These are phyloP conservation scores for Epirrhoe tristata DNA, from an alignment of 2,888 invertebrate genomes.

Conservation along the genomic window DNA sequence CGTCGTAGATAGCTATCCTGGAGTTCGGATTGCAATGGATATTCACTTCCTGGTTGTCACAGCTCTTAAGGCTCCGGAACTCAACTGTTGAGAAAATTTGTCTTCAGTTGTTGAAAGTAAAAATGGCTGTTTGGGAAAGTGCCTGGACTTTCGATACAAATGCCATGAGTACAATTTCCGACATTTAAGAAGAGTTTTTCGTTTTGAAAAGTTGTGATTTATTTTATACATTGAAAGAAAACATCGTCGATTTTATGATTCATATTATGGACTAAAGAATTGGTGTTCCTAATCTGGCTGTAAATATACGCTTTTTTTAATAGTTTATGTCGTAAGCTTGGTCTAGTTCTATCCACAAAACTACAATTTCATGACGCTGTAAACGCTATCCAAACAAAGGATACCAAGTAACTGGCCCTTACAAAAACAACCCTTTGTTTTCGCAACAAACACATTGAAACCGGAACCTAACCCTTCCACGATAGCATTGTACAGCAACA, in stretches of 20 bases:
- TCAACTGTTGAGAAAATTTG: conserved; percentile 88
- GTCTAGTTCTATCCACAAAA: no score
- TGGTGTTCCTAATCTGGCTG: no score
- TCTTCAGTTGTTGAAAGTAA: neutral
- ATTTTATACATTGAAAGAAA: no score
- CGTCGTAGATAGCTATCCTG: conserved; percentile 95
- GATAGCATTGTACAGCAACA: conserved; percentile 12
- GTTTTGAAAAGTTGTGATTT: no score
- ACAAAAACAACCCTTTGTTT: conserved; percentile 30
- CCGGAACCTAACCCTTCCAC: conserved; percentile 28
- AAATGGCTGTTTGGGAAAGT: no score
- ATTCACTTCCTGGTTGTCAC: conserved; percentile 93
- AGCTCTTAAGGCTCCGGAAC: conserved; percentile 95
- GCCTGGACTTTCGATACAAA: no score
- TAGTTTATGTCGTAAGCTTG: no score
- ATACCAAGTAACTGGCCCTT: conserved; percentile 5
- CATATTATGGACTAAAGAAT: no score
- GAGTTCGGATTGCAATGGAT: conserved; percentile 93
- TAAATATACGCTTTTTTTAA: no score
- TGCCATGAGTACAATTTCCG: no score
- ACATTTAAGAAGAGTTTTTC: no score
- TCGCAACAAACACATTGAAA: conserved; percentile 30
- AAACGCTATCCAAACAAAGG: neutral
- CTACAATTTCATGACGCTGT: neutral
- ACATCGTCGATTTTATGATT: no score